phyloP scores from a whole-genome alignment of 2,113 vertebrate genomes.

The Callocephalon fimbriatum region DNA sequence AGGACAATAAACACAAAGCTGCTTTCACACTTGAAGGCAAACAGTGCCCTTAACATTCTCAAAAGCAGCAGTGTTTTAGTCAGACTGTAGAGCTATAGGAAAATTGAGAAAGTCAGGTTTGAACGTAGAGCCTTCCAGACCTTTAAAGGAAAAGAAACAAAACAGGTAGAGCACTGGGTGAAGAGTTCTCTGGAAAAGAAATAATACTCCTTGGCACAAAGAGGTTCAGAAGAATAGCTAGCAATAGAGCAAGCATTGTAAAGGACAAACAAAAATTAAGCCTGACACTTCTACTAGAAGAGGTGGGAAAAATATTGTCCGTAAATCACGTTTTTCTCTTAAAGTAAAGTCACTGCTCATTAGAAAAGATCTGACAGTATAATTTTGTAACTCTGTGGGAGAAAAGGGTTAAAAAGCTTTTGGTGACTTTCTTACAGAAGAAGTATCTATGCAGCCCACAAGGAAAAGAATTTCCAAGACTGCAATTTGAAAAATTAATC shows the following conservation, averaged over 20 bases:
- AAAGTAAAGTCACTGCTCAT: not conserved
- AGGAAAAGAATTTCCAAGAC: not conserved
- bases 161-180: not conserved
- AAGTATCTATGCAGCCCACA: not conserved
- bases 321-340: not conserved
- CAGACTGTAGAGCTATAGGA: not conserved
- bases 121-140: accelerated
- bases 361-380: not conserved
- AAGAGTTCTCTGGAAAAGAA: not conserved
- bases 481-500: not conserved
- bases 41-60: not conserved
- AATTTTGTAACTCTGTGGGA: not conserved
- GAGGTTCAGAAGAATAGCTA: not conserved
- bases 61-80: not conserved
- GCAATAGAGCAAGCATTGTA: not conserved
- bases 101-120: not conserved
- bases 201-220: not conserved
- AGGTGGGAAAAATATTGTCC: not conserved
- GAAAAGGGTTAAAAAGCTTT: not conserved
- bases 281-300: not conserved
- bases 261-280: not conserved
- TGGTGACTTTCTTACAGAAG: not conserved
- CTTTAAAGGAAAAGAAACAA: not conserved
- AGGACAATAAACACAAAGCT: not conserved
- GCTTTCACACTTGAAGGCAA: not conserved